These are phyloP conservation scores for Falco biarmicus DNA, from an alignment of 2,797 vertebrate genomes.

Conservation along the genomic window DNA sequence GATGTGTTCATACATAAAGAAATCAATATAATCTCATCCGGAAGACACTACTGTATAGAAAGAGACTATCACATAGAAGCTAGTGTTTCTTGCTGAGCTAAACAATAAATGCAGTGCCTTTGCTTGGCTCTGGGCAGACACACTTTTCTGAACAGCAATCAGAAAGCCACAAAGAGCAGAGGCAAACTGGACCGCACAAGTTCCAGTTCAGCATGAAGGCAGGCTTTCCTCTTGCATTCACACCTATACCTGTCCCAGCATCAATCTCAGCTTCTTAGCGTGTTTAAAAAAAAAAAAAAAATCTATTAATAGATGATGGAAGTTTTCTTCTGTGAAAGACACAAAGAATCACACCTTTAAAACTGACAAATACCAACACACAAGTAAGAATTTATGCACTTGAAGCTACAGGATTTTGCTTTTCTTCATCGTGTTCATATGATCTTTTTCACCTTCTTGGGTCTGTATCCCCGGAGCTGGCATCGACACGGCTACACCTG, in stretches of 20 bases:
- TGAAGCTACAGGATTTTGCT: not conserved
- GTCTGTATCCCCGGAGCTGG: conserved; percentile 87
- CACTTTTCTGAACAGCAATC: not conserved
- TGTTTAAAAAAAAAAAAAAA: not conserved
- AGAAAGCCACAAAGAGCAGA: not conserved
- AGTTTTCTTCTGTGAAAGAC: not conserved
- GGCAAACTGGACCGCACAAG: not conserved
- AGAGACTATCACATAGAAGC: not conserved
- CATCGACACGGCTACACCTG: conserved; percentile 86
- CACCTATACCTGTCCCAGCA: not conserved
- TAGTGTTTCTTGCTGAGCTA: not conserved
- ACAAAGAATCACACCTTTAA: not conserved
- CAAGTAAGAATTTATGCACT: conserved; percentile 23
- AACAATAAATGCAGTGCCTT: not conserved
- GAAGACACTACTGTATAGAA: not conserved
- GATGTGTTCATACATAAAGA: not conserved
- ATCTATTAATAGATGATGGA: not conserved
- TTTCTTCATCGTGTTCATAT: conserved; percentile 12
- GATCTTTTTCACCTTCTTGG: conserved; percentile 72
- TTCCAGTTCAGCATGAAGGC: not conserved
- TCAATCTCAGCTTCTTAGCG: not conserved
- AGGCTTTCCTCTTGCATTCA: not conserved
- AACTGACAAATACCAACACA: not conserved
- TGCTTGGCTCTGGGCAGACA: not conserved
- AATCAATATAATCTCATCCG: not conserved